These are phyloP conservation scores for Steinernema feltiae DNA, from an alignment of 1,140 invertebrate species.

Conservation along the genomic window DNA sequence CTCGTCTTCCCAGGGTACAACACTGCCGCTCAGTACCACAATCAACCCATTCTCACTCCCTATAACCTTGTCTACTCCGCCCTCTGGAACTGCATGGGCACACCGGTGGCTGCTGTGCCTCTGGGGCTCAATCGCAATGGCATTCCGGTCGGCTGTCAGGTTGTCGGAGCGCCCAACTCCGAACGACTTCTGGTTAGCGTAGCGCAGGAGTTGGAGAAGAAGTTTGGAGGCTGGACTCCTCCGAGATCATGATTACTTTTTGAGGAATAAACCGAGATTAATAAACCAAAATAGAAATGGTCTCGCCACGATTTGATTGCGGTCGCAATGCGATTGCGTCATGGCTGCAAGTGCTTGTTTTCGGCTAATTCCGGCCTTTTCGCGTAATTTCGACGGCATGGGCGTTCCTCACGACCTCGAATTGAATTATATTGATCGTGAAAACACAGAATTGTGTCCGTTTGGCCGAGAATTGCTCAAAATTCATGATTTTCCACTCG, in stretches of 20 bases:
- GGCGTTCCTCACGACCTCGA: too few relatives aligned
- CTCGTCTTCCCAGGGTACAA: constrained; percentile 35
- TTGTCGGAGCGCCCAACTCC: not conserved
- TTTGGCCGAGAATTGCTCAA: too few relatives aligned
- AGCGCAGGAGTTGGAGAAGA: not conserved
- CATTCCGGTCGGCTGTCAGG: not conserved
- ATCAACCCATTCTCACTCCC: not conserved
- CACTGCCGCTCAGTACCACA: constrained; percentile 58
- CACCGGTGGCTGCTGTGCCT: not conserved
- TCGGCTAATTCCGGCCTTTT: too few relatives aligned
- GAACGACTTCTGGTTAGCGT: not conserved
- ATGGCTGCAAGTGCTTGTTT: too few relatives aligned
- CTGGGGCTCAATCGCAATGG: not conserved
- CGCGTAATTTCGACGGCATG: too few relatives aligned
- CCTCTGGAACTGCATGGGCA: not conserved
- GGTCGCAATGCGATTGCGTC: too few relatives aligned
- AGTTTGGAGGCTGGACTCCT: not conserved
- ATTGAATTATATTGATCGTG: too few relatives aligned
- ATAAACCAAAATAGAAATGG: too few relatives aligned
- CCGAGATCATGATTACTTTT: not conserved
- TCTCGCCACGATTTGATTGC: too few relatives aligned
- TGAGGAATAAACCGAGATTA: not conserved
- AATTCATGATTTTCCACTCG: too few relatives aligned
- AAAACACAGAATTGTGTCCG: too few relatives aligned
- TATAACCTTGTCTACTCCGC: not conserved